A percentile compares a stretch with the other conserved stretches of the same genome.
These are phyloP conservation scores for Pogonus chalceus DNA, from an alignment of 1,140 invertebrate species.

Conservation along the genomic window DNA sequence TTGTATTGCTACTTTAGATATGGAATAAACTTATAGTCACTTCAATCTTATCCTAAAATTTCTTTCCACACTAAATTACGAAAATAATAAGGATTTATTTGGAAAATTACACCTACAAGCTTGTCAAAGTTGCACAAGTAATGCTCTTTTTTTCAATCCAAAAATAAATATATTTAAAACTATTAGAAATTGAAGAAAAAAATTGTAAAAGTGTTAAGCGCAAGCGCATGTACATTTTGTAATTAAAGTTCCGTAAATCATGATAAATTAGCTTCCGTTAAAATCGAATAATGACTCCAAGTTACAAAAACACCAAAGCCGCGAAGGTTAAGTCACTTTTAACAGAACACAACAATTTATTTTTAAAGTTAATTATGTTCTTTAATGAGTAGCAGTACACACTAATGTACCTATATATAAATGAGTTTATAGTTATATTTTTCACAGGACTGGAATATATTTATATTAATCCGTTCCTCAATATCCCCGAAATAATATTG, in stretches of 20 bases:
- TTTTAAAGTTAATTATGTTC: conserved; percentile 8
- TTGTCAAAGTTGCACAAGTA: too few species aligned
- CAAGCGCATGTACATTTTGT: background rate
- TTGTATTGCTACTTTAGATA: too few species aligned
- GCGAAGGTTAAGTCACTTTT: background rate
- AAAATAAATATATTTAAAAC: too few species aligned
- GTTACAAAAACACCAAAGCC: background rate
- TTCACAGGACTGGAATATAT: background rate
- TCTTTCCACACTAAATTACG: too few species aligned
- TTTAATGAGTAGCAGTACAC: background rate
- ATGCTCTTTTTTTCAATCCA: too few species aligned
- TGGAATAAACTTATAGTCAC: too few species aligned
- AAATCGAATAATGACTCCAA: background rate
- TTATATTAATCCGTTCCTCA: background rate
- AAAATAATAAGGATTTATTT: too few species aligned
- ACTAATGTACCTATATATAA: too few species aligned
- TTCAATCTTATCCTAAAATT: too few species aligned
- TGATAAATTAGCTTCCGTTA: conserved; percentile 4
- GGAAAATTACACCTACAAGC: too few species aligned
- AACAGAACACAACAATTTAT: conserved; percentile 4
- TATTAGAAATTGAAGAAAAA: too few species aligned
- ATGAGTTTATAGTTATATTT: background rate
- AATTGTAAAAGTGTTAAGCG: background rate
- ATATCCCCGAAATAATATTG: background rate
- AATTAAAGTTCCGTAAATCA: conserved; percentile 1